Conservation (phyloP, 1,140 invertebrate species). For the Drosophila parvula region DNA sequence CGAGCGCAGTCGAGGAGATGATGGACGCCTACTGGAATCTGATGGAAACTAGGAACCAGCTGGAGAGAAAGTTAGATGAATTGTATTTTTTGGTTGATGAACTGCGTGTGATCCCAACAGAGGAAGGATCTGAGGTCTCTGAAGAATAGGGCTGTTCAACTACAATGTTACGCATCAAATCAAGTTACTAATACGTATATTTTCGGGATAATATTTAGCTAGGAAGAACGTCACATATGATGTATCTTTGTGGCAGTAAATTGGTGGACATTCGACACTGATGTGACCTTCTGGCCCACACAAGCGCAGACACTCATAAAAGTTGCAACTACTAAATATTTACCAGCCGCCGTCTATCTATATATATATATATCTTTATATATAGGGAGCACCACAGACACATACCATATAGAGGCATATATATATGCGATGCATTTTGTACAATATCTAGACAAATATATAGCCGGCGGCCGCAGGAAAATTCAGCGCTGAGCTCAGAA, state of each 20-base stretch:
- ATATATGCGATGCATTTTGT: conserved; percentile 9
- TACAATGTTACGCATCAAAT: too few species aligned
- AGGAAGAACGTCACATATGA: too few species aligned
- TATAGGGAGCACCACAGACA: conserved; percentile 17
- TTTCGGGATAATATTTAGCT: too few species aligned
- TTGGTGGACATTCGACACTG: not conserved
- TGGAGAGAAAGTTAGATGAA: too few species aligned
- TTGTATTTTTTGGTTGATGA: too few species aligned
- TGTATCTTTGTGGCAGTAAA: not conserved
- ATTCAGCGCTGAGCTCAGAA: conserved; percentile 23
- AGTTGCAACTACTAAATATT: conserved; percentile 41
- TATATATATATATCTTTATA: not conserved
- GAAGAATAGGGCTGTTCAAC: too few species aligned
- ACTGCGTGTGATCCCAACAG: too few species aligned
- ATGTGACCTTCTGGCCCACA: not conserved
- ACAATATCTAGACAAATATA: conserved; percentile 28
- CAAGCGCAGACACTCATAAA: conserved; percentile 11
- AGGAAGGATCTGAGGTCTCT: too few species aligned
- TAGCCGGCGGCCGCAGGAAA: conserved; percentile 35
- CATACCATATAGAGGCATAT: not conserved
- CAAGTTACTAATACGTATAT: too few species aligned
- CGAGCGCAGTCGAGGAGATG: too few species aligned
- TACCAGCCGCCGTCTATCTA: conserved; percentile 5
- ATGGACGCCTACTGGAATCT: too few species aligned
- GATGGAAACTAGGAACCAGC: too few species aligned